Evolutionary conservation across 2,888 invertebrate species (phyloP).

Genomic region (Caenorhabditis macrosperma): DNA sequence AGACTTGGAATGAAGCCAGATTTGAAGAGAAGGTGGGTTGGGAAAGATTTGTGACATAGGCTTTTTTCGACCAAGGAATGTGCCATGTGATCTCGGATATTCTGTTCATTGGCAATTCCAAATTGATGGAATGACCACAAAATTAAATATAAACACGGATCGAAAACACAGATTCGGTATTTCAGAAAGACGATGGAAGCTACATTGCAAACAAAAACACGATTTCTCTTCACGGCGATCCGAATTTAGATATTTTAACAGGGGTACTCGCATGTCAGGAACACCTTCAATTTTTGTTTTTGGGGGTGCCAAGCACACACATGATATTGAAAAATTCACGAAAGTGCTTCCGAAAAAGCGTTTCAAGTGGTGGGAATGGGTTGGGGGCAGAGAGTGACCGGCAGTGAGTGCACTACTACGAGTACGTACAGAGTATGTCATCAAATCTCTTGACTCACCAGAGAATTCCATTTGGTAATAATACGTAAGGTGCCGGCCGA

Average conservation of each 20-base stretch:
- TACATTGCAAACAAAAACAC: too few species aligned
- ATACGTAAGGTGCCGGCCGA: too few species aligned
- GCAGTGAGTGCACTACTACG: conserved; percentile 8
- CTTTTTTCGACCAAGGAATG: conserved; percentile 21
- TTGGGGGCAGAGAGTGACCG: background rate
- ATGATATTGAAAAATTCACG: conserved; percentile 14
- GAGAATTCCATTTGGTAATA: too few species aligned
- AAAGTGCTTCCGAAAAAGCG: conserved; percentile 5
- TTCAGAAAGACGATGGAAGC: background rate
- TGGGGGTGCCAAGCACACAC: conserved; percentile 1
- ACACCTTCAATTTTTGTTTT: conserved; percentile 13
- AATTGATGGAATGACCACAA: conserved; percentile 2
- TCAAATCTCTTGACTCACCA: conserved; percentile 29
- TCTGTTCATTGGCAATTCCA: background rate
- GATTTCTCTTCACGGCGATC: too few species aligned
- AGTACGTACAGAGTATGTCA: background rate
- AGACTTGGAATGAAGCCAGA: conserved; percentile 40
- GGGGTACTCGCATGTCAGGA: conserved; percentile 8
- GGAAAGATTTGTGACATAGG: conserved; percentile 41
- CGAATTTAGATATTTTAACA: too few species aligned
- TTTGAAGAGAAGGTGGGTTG: conserved; percentile 38
- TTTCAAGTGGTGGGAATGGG: conserved; percentile 25
- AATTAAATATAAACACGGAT: background rate
- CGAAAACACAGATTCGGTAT: background rate
- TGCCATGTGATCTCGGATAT: conserved; percentile 29